Conservation (phyloP, 2,888 invertebrate species). For the Andrena hattorfiana region DNA sequence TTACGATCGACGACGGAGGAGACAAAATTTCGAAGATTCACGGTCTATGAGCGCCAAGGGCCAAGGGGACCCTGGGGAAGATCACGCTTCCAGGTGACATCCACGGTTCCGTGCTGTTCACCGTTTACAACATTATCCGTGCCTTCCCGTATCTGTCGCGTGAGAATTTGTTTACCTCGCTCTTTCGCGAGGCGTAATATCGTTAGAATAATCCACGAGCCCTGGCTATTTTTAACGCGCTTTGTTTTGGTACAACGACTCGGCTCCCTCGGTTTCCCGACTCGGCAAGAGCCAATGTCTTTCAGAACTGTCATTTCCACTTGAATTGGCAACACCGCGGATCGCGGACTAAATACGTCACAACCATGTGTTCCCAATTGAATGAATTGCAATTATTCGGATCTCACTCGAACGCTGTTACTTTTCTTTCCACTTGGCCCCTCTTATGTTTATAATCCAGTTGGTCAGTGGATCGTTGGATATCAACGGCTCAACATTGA, state of each 20-base stretch:
- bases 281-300: conserved; percentile 9
- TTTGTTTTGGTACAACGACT: conserved; percentile 71
- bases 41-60: conserved; percentile 84
- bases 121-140: neutral
- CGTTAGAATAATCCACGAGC: conserved; percentile 34
- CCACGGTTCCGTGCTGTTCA: conserved; percentile 4
- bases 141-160: no score
- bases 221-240: conserved; percentile 62
- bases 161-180: neutral
- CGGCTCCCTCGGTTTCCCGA: conserved; percentile 12
- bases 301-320: conserved; percentile 51
- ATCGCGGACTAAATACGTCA: conserved; percentile 44
- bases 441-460: neutral
- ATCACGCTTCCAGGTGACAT: conserved; percentile 82
- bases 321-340: conserved; percentile 46
- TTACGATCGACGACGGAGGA: conserved; percentile 50
- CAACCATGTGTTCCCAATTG: conserved; percentile 55
- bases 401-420: neutral
- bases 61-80: conserved; percentile 84
- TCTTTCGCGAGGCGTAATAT: conserved; percentile 42
- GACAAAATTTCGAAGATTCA: conserved; percentile 78
- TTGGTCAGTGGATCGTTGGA: neutral
- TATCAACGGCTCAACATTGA: neutral
- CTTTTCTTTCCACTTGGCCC: conserved; percentile 6
- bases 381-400: conserved; percentile 31